Evolutionary conservation across 1,140 invertebrate species (phyloP).

Genomic region (Eupristina koningsbergeri): DNA sequence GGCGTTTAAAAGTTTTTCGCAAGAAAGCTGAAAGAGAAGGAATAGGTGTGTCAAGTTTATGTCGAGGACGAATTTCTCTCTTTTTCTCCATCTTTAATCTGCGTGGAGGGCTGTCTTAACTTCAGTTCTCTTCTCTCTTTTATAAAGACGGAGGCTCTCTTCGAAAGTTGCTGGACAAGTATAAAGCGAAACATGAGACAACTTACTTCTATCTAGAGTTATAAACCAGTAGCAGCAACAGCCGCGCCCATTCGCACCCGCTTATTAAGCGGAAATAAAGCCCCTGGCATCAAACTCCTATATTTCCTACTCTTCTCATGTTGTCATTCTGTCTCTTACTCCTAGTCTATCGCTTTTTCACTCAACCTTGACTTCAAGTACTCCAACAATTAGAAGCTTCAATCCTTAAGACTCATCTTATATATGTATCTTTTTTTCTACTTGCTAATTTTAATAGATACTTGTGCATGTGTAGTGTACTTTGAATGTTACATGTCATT

Average conservation of each 20-base stretch:
- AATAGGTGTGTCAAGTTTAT: constrained; percentile 17
- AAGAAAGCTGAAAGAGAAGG: not conserved
- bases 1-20: not conserved
- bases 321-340: not conserved
- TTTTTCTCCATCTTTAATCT: constrained; percentile 20
- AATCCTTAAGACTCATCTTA: not conserved
- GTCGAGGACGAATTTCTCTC: not conserved
- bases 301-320: constrained; percentile 6
- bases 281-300: constrained; percentile 58
- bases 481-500: too few relatives aligned
- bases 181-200: constrained; percentile 62
- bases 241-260: constrained; percentile 62
- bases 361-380: constrained; percentile 28
- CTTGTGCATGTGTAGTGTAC: too few relatives aligned
- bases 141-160: not conserved
- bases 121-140: not conserved
- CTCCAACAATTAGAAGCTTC: constrained; percentile 53
- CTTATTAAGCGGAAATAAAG: constrained; percentile 66
- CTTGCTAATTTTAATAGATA: not conserved
- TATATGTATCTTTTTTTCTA: not conserved
- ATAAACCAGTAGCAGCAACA: constrained; percentile 64
- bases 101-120: not conserved
- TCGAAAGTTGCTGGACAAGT: constrained; percentile 56
- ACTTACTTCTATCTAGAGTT: constrained; percentile 61
- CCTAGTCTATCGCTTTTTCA: constrained; percentile 44